Evolutionary conservation across 2,888 invertebrate genomes (phyloP).

Genomic region (Lordiphosa fenestrarum): DNA sequence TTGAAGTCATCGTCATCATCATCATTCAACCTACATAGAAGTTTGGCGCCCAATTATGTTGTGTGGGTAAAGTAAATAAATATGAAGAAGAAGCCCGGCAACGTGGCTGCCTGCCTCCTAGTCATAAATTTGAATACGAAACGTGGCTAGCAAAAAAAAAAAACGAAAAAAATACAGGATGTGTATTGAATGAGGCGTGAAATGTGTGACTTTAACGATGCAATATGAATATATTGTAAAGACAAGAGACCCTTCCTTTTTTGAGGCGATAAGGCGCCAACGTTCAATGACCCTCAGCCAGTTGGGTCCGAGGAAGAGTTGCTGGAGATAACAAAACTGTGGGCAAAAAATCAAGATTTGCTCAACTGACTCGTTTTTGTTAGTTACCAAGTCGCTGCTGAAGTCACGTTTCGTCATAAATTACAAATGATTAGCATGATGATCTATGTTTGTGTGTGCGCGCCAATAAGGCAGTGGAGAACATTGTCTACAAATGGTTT

Average conservation of each 20-base stretch:
- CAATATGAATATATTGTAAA: slow-evolving; percentile 31
- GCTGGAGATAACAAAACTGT: slow-evolving; percentile 1
- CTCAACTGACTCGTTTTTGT: slow-evolving; percentile 2
- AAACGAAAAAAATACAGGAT: slow-evolving; percentile 44
- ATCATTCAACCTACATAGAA: slow-evolving; percentile 33
- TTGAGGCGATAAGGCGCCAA: slow-evolving; percentile 24
- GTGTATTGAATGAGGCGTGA: slow-evolving; percentile 59
- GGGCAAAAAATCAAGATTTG: slow-evolving; percentile 1
- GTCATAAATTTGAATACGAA: slow-evolving; percentile 57
- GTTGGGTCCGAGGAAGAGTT: slow-evolving; percentile 28
- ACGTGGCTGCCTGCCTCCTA: too few relatives aligned
- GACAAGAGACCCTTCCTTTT: slow-evolving; percentile 5
- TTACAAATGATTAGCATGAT: slow-evolving; percentile 30
- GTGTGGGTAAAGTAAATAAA: slow-evolving; percentile 21
- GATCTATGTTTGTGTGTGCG: slow-evolving; percentile 8
- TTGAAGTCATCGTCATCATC: slow-evolving; percentile 13
- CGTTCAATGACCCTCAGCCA: slow-evolving; percentile 65
- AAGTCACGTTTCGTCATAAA: slow-evolving; percentile 63
- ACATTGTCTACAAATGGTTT: slow-evolving; percentile 6
- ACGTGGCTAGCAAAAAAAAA: slow-evolving; percentile 45
- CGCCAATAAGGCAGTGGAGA: slow-evolving; percentile 7
- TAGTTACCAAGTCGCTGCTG: slow-evolving; percentile 24
- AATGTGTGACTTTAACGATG: slow-evolving; percentile 63
- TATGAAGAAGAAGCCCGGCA: slow-evolving; percentile 17
- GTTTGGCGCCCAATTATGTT: slow-evolving; percentile 36